A percentile compares a stretch with the other conserved stretches of the same genome.
Conservation (phyloP, 2,888 invertebrate species). For the Protula sp. region DNA sequence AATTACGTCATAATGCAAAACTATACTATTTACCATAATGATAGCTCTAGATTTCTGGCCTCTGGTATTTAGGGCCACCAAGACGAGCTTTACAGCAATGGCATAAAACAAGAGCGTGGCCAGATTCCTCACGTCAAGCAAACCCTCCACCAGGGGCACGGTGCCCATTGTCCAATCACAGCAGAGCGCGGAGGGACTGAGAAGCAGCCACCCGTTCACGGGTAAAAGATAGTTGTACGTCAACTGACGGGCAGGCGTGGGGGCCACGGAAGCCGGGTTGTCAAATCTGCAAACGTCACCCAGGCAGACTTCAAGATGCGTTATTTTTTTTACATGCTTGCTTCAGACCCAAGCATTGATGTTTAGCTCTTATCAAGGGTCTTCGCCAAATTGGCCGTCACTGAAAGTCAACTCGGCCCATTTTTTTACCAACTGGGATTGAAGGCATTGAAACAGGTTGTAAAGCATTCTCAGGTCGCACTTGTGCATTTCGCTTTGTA, state of each 20-base stretch:
- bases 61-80: constrained; percentile 30
- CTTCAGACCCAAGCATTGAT: no score
- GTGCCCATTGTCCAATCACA: constrained; percentile 99
- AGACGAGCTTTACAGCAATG: constrained; percentile 47
- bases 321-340: no score
- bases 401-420: no score
- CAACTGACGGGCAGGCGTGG: constrained; percentile 76
- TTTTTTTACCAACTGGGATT: no score
- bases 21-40: constrained; percentile 61
- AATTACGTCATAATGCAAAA: no score
- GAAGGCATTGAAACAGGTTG: no score
- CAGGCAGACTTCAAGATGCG: background rate
- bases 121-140: constrained; percentile 75
- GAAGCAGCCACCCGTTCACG: constrained; percentile 82
- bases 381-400: no score
- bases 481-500: no score
- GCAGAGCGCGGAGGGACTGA: constrained; percentile 83
- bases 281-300: constrained; percentile 67
- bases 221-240: constrained; percentile 90
- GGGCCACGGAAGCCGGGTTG: constrained; percentile 89
- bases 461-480: no score
- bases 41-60: constrained; percentile 59
- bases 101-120: constrained; percentile 69
- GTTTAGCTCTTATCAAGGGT: no score
- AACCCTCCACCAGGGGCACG: constrained; percentile 74